phyloP scores from a whole-genome alignment of 2,888 invertebrate species.

The Seira musarum region DNA sequence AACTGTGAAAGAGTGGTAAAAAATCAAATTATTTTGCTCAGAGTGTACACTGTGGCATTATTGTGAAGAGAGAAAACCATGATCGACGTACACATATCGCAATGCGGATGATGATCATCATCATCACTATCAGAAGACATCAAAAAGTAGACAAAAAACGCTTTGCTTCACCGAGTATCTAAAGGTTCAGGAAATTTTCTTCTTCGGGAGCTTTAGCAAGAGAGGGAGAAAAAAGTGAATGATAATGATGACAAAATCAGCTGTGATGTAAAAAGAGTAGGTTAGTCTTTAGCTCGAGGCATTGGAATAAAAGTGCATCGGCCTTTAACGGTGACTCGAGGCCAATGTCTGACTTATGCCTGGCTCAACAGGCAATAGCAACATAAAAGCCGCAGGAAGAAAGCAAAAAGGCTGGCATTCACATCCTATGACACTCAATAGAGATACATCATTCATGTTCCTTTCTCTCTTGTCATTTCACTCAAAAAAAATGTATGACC shows the following conservation, averaged over 20 bases:
- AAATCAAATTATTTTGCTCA: background rate
- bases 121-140: too few relatives aligned
- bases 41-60: too few relatives aligned
- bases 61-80: too few relatives aligned
- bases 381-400: too few relatives aligned
- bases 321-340: slow-evolving; percentile 70
- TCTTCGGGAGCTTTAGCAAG: too few relatives aligned
- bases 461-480: background rate
- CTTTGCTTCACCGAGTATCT: too few relatives aligned
- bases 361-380: slow-evolving; percentile 7
- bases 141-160: too few relatives aligned
- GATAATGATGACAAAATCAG: slow-evolving; percentile 64
- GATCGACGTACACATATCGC: background rate
- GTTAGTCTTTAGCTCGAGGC: slow-evolving; percentile 70
- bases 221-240: too few relatives aligned
- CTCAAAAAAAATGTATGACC: too few relatives aligned
- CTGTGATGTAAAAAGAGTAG: slow-evolving; percentile 65
- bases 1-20: background rate
- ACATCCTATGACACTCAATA: too few relatives aligned
- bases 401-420: too few relatives aligned
- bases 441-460: too few relatives aligned
- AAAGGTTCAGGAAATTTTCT: slow-evolving; percentile 5
- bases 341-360: slow-evolving; percentile 69
- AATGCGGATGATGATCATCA: background rate
- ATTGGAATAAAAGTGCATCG: slow-evolving; percentile 70